These are phyloP conservation scores for Cheirogaleus major DNA, from an alignment of 2,797 vertebrate genomes.

Conservation along the genomic window DNA sequence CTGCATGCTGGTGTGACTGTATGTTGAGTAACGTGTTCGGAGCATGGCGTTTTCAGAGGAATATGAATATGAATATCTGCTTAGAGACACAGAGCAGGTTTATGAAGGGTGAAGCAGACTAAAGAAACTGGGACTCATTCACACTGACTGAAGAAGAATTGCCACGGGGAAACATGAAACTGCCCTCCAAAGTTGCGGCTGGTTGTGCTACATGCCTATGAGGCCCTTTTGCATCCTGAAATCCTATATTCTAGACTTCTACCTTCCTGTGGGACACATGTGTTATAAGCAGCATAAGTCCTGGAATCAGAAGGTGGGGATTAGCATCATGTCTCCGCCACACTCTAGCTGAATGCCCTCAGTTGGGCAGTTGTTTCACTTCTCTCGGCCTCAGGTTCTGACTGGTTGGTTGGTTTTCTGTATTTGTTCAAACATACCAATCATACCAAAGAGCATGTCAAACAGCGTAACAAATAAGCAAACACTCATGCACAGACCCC, in stretches of 20 bases:
- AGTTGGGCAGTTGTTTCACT: neutral
- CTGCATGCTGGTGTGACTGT: neutral
- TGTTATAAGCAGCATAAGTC: neutral
- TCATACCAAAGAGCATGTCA: neutral
- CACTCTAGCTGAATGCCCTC: neutral
- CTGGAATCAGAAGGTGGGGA: neutral
- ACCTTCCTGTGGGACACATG: neutral
- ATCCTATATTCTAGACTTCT: neutral
- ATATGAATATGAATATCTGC: neutral
- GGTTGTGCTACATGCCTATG: neutral
- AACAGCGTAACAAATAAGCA: neutral
- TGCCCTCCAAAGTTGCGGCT: neutral
- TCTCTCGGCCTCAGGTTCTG: neutral
- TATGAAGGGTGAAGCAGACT: neutral
- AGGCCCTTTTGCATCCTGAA: neutral
- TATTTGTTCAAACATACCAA: neutral
- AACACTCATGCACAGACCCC: neutral
- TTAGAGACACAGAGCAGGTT: neutral
- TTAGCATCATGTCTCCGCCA: neutral
- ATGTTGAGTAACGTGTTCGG: neutral
- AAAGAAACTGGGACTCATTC: neutral
- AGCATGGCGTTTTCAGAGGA: neutral
- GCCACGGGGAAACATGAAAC: neutral
- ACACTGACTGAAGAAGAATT: rapidly evolving
- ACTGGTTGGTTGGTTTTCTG: neutral